These are phyloP conservation scores for Coptodon bakossiorum DNA, from an alignment of 2,113 vertebrate genomes.

Conservation along the genomic window DNA sequence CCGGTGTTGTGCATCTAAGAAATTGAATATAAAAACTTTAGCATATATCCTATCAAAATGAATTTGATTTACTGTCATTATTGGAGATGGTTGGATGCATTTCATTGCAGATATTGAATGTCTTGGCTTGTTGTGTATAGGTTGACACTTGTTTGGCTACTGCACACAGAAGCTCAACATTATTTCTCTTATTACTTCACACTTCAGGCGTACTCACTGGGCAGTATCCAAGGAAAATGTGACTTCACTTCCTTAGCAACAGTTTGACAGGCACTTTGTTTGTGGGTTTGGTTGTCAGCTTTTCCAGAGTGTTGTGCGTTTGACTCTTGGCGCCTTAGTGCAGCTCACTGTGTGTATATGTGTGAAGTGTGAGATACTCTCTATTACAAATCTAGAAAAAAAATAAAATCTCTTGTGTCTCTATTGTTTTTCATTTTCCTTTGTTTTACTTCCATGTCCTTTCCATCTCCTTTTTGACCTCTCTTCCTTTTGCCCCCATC, in stretches of 20 bases:
- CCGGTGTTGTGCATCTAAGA: background rate
- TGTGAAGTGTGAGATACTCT: background rate
- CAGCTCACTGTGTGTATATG: background rate
- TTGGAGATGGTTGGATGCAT: background rate
- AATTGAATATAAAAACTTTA: background rate
- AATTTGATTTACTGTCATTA: background rate
- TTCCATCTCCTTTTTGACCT: background rate
- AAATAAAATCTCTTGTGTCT: conserved; percentile 6
- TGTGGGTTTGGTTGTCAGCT: conserved; percentile 50
- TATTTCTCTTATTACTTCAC: conserved; percentile 56
- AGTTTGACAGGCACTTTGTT: conserved; percentile 53
- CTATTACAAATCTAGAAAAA: conserved; percentile 12
- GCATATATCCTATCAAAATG: background rate
- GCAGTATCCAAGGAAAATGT: conserved; percentile 59
- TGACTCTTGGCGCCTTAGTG: conserved; percentile 3
- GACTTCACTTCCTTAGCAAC: conserved; percentile 66
- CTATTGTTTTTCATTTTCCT: conserved; percentile 28
- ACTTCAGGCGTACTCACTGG: conserved; percentile 42
- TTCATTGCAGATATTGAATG: background rate
- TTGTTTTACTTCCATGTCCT: background rate
- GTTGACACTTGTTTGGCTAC: conserved; percentile 34
- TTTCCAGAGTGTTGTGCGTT: conserved; percentile 53
- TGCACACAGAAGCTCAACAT: conserved; percentile 57
- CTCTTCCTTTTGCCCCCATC: background rate
- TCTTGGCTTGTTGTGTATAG: background rate